Percentiles rank a stretch among this genome's conserved stretches.
These are phyloP conservation scores for Drosophila obscura DNA, from an alignment of 1,140 invertebrate genomes.

Conservation along the genomic window DNA sequence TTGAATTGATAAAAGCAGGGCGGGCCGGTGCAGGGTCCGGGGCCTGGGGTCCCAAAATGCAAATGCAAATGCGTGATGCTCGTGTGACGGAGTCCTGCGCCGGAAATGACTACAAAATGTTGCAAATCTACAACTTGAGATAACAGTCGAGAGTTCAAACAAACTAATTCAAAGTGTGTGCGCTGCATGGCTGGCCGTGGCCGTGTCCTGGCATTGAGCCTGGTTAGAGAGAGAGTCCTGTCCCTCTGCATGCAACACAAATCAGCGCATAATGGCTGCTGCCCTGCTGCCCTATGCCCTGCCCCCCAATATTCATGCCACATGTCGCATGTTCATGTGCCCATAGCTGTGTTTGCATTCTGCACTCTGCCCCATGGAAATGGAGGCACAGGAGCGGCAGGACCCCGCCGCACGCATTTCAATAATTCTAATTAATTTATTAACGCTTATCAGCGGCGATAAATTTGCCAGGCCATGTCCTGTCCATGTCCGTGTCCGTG, in stretches of 20 bases:
- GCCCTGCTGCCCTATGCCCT: background rate
- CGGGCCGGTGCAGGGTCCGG: conserved; percentile 12
- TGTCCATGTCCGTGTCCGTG: conserved; percentile 25
- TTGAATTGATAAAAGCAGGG: conserved; percentile 77
- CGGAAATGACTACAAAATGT: conserved; percentile 75
- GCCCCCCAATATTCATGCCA: conserved; percentile 15
- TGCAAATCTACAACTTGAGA: conserved; percentile 80
- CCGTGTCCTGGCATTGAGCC: conserved; percentile 1
- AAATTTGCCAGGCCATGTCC: conserved; percentile 63
- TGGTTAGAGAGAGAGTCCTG: background rate
- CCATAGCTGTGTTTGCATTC: conserved; percentile 69
- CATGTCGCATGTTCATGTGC: conserved; percentile 45
- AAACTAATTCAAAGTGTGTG: conserved; percentile 79
- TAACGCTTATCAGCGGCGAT: conserved; percentile 82
- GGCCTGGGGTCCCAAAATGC: conserved; percentile 49
- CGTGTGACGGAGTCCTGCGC: conserved; percentile 4
- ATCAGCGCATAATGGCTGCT: conserved; percentile 74
- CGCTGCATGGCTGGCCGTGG: conserved; percentile 21
- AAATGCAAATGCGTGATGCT: conserved; percentile 49
- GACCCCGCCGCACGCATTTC: conserved; percentile 71
- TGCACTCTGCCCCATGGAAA: conserved; percentile 25
- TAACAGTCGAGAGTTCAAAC: conserved; percentile 71
- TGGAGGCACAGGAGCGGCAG: conserved; percentile 21
- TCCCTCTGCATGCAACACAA: conserved; percentile 67
- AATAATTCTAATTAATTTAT: conserved; percentile 84